Evolutionary conservation across 2,797 vertebrate species (phyloP).

Genomic region (Liasis olivaceus): DNA sequence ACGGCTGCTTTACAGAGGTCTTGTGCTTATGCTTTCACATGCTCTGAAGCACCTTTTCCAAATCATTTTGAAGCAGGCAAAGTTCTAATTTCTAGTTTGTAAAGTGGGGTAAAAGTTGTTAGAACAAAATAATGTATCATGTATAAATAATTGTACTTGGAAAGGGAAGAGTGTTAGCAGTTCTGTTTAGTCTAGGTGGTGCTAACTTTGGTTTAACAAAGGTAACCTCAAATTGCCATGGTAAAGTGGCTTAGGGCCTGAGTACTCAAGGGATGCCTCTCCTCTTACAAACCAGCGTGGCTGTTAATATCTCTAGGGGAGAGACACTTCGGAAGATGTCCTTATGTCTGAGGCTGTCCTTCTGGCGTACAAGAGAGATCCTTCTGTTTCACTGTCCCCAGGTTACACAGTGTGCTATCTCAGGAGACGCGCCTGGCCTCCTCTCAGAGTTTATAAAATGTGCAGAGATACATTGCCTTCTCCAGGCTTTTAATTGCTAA

Average conservation of each 20-base stretch:
- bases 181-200: not conserved
- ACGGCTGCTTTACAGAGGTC: not conserved
- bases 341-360: not conserved
- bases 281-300: not conserved
- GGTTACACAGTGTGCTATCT: not conserved
- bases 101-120: not conserved
- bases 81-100: not conserved
- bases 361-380: not conserved
- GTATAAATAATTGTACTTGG: not conserved
- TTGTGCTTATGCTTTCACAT: not conserved
- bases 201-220: not conserved
- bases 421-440: not conserved
- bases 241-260: not conserved
- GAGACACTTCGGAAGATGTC: not conserved
- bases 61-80: not conserved
- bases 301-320: not conserved
- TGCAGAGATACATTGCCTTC: not conserved
- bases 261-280: not conserved
- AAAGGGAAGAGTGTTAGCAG: not conserved
- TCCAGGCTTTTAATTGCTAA: not conserved
- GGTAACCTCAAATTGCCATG: not conserved
- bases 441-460: not conserved
- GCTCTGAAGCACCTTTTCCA: not conserved
- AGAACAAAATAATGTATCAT: not conserved
- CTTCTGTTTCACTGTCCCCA: not conserved